These are phyloP conservation scores for Parochlus steinenii DNA, from an alignment of 2,888 invertebrate species.

Conservation along the genomic window DNA sequence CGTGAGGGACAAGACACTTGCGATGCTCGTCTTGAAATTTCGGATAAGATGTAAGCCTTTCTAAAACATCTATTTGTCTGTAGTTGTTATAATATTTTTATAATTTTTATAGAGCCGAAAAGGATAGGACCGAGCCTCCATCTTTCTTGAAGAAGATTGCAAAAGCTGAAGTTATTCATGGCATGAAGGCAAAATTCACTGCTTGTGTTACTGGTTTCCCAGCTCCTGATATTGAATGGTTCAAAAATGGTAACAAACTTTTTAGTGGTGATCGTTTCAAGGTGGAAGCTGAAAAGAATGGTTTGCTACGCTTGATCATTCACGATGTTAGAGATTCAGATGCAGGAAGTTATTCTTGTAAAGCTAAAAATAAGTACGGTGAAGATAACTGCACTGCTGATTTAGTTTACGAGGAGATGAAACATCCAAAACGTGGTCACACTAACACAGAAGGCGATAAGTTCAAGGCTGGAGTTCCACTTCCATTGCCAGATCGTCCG, in stretches of 20 bases:
- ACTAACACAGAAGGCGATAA: slow-evolving; percentile 65
- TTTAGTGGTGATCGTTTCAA: slow-evolving; percentile 68
- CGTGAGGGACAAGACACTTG: slow-evolving; percentile 64
- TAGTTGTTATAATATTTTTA: slow-evolving; percentile 12
- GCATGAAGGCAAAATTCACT: slow-evolving; percentile 85
- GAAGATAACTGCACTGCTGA: slow-evolving; percentile 65
- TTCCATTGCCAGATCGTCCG: slow-evolving; percentile 78
- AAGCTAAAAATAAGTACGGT: slow-evolving; percentile 71
- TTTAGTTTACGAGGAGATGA: slow-evolving; percentile 63
- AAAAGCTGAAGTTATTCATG: slow-evolving; percentile 70
- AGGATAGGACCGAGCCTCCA: slow-evolving; percentile 65
- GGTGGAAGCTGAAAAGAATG: slow-evolving; percentile 55
- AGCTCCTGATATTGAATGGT: slow-evolving; percentile 78
- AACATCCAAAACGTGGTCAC: slow-evolving; percentile 46
- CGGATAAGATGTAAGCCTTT: slow-evolving; percentile 60
- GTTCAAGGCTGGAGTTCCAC: slow-evolving; percentile 67
- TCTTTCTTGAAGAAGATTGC: slow-evolving; percentile 79
- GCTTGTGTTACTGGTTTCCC: slow-evolving; percentile 78
- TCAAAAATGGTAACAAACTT: slow-evolving; percentile 58
- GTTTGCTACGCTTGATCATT: slow-evolving; percentile 61
- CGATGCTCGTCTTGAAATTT: slow-evolving; percentile 56
- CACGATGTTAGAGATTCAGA: slow-evolving; percentile 62
- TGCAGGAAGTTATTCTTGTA: slow-evolving; percentile 68
- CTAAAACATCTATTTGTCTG: slow-evolving; percentile 1
- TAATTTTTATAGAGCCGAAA: slow-evolving; percentile 40